These are phyloP conservation scores for Chrysemys picta DNA, from an alignment of 2,113 vertebrate species.

Conservation along the genomic window DNA sequence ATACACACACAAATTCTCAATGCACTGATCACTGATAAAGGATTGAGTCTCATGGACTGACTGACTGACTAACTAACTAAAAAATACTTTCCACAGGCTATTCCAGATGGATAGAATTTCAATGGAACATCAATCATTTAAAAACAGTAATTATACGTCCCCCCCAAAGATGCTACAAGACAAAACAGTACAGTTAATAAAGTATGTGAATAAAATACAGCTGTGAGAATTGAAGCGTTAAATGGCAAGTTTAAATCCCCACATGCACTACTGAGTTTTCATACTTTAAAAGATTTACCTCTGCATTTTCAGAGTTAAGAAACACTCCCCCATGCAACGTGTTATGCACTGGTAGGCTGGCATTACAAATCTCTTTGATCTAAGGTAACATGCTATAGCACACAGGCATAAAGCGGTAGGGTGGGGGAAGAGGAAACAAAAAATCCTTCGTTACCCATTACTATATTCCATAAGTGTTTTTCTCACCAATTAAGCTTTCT, in stretches of 20 bases:
- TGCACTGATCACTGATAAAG: not conserved
- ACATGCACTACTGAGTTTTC: not conserved
- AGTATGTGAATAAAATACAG: not conserved
- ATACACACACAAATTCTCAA: not conserved
- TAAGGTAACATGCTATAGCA: fast-evolving
- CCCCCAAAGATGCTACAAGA: not conserved
- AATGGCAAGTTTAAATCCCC: not conserved
- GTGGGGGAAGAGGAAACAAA: not conserved
- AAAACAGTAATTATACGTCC: not conserved
- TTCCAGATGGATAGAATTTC: not conserved
- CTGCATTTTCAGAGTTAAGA: not conserved
- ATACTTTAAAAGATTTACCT: not conserved
- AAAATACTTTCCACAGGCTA: not conserved
- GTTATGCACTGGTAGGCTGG: not conserved
- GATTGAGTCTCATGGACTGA: not conserved
- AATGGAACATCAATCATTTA: not conserved
- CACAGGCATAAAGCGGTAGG: fast-evolving
- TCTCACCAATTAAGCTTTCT: not conserved
- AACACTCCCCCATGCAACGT: fast-evolving
- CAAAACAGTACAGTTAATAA: not conserved
- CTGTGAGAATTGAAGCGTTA: not conserved
- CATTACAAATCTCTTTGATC: not conserved
- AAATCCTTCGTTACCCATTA: not conserved
- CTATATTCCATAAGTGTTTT: not conserved
- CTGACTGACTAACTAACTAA: not conserved